Conservation (phyloP, 2,797 vertebrate genomes). For the Phoebastria nigripes region DNA sequence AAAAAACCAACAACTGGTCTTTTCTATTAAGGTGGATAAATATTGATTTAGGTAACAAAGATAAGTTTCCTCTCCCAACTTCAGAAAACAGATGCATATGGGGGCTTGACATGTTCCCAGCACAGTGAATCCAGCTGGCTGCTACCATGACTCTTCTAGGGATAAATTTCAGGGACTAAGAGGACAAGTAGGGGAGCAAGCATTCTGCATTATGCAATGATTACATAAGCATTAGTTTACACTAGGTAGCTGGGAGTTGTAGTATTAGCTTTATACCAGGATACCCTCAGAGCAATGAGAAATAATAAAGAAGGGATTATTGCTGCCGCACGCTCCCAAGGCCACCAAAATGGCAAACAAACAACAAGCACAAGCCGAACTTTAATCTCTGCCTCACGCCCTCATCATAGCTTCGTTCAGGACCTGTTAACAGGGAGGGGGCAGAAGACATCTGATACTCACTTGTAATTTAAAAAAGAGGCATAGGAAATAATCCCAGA, state of each 20-base stretch:
- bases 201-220: constrained; percentile 65
- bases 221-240: constrained; percentile 67
- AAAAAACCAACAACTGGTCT: not conserved
- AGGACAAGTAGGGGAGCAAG: constrained; percentile 27
- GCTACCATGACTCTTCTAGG: constrained; percentile 13
- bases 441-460: not conserved
- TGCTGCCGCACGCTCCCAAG: not conserved
- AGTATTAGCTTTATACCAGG: constrained; percentile 35
- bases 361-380: not conserved
- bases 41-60: not conserved
- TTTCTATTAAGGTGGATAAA: not conserved
- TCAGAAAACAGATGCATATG: not conserved
- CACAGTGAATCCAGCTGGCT: not conserved
- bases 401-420: not conserved
- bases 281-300: constrained; percentile 12
- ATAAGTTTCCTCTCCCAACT: not conserved
- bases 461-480: not conserved
- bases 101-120: not conserved
- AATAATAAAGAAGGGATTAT: constrained; percentile 39
- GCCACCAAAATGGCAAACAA: constrained; percentile 32
- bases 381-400: not conserved
- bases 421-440: not conserved
- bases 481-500: not conserved
- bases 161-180: constrained; percentile 44
- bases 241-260: constrained; percentile 54